A percentile compares a stretch with the other conserved stretches of the same genome.
These are phyloP conservation scores for Rhinogobio ventralis DNA, from an alignment of 2,797 vertebrate species.

Conservation along the genomic window DNA sequence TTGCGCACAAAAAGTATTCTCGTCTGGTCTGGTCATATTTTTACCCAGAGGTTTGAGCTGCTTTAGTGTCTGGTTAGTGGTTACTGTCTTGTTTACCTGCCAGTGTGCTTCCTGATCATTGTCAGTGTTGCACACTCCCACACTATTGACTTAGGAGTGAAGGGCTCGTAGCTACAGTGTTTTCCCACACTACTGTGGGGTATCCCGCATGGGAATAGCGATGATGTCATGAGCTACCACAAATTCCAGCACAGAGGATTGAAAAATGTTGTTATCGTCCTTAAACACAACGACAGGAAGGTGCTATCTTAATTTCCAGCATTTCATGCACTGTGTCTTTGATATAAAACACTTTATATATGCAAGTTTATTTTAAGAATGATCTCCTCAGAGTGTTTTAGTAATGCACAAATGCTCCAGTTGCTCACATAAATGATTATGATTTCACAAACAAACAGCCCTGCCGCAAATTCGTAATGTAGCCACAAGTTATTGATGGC, in stretches of 20 bases:
- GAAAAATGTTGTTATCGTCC: constrained; percentile 40
- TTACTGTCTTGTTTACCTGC: constrained; percentile 23
- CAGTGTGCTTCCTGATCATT: constrained; percentile 24
- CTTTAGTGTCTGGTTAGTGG: constrained; percentile 33
- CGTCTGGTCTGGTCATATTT: neutral
- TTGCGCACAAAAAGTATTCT: too few relatives aligned
- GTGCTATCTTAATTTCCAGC: constrained; percentile 2
- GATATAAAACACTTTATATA: neutral
- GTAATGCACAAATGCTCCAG: constrained; percentile 24
- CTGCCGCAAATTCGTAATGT: constrained; percentile 40
- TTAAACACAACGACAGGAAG: constrained; percentile 34
- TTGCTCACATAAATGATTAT: constrained; percentile 46
- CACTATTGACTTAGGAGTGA: constrained; percentile 2
- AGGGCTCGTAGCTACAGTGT: neutral
- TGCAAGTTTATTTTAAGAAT: constrained; percentile 12
- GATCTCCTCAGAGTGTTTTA: constrained; percentile 26
- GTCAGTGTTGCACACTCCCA: constrained; percentile 22
- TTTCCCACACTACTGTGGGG: constrained; percentile 29
- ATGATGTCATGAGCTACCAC: constrained; percentile 46
- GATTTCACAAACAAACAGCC: constrained; percentile 52
- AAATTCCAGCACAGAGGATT: constrained; percentile 39
- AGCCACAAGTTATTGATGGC: constrained; percentile 53
- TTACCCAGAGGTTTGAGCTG: neutral
- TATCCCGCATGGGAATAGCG: constrained; percentile 15
- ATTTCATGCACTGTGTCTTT: neutral